Percentiles rank a stretch among this genome's conserved stretches.
Conservation (phyloP, 2,888 invertebrate genomes). For the Chymomyza amoena region DNA sequence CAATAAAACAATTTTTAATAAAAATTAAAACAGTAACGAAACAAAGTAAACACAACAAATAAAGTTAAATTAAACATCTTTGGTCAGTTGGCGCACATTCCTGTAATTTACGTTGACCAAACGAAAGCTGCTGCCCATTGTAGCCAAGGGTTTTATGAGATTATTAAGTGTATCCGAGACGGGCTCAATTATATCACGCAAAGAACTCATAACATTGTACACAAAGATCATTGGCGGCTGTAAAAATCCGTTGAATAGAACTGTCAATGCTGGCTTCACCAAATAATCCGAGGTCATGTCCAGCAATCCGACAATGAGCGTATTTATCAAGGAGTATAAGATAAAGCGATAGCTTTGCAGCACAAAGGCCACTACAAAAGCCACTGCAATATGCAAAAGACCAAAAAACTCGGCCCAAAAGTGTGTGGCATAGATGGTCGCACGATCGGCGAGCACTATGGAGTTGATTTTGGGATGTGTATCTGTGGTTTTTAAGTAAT, state of each 20-base stretch:
- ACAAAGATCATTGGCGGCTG: constrained; percentile 85
- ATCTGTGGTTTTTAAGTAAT: constrained; percentile 83
- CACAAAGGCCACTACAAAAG: constrained; percentile 82
- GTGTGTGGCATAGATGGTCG: constrained; percentile 81
- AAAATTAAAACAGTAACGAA: constrained; percentile 4
- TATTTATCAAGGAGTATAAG: constrained; percentile 81
- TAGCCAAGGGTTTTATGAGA: constrained; percentile 75
- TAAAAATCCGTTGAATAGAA: constrained; percentile 83
- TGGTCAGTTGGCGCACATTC: constrained; percentile 49
- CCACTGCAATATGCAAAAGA: constrained; percentile 81
- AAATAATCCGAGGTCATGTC: constrained; percentile 84
- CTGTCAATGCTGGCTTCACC: constrained; percentile 83
- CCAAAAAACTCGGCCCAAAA: constrained; percentile 86
- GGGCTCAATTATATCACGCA: constrained; percentile 83
- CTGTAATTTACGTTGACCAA: constrained; percentile 68
- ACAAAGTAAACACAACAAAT: neutral
- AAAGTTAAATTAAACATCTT: constrained; percentile 50
- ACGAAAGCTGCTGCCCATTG: constrained; percentile 64
- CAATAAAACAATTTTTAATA: constrained; percentile 9
- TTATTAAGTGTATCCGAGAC: constrained; percentile 81
- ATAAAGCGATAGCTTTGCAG: constrained; percentile 82
- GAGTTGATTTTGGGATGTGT: constrained; percentile 81
- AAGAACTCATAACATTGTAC: constrained; percentile 82
- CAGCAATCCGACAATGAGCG: constrained; percentile 82
- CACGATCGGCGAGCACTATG: constrained; percentile 81